Evolutionary conservation across 2,113 vertebrate species (phyloP).

Genomic region (Cygnus buccinator): DNA sequence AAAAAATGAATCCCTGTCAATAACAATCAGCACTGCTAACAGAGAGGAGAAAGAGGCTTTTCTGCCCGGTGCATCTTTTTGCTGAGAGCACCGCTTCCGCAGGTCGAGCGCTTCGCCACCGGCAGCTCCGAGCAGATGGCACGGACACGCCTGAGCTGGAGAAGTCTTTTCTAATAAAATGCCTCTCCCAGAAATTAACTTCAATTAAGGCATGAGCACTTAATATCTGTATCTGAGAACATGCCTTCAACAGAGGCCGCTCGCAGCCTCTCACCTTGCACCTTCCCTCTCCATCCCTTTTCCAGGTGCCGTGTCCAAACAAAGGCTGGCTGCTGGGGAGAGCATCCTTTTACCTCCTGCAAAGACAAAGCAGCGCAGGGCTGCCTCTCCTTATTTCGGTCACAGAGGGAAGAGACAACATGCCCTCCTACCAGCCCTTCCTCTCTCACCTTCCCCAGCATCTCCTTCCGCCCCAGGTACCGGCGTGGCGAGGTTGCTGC

Average conservation of each 20-base stretch:
- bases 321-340: not conserved
- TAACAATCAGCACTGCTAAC: not conserved
- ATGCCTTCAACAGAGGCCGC: not conserved
- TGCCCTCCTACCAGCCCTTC: too few species aligned
- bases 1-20: not conserved
- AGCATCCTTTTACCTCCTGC: not conserved
- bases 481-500: not conserved
- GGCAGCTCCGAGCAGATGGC: not conserved
- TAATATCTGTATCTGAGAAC: conserved; percentile 39
- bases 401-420: not conserved
- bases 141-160: conserved; percentile 26
- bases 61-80: not conserved
- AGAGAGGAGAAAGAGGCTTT: not conserved
- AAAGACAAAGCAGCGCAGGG: not conserved
- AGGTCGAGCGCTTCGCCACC: not conserved
- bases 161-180: conserved; percentile 24
- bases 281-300: not conserved
- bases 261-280: not conserved
- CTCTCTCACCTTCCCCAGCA: not conserved
- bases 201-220: not conserved
- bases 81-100: not conserved
- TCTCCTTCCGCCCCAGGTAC: not conserved
- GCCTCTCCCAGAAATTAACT: conserved; percentile 62
- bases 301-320: not conserved
- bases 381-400: not conserved